Base-by-base conservation (phyloP, 1,140 invertebrate species). In the Pissodes strobi region DNA sequence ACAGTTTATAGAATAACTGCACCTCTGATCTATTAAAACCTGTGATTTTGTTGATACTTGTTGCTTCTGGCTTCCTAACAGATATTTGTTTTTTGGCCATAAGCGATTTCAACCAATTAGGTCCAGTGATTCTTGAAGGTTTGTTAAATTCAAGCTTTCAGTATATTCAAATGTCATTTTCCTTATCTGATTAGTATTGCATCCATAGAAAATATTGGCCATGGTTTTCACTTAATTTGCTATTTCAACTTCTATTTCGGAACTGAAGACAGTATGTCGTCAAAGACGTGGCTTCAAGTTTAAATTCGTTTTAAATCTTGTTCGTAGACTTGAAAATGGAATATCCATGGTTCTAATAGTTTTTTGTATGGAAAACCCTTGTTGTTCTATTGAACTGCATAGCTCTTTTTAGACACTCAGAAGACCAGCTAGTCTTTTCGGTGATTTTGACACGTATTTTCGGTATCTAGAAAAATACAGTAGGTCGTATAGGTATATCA, bases 271-370 rank as follows among this genome's bases (percentile, higher is more conserved):
- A 48, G 58, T 61, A 25, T 2, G 22, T 37, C 64, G 46, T 52
- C 46, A 45, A n/a, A 66, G 49, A 66, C 25, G 64, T 45, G 64
- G 38, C 45, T n/a, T 45, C 37, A 55, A 53, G 25, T 38, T 45
- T 19, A 17, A 61, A 38, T 49, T 37, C 38, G 25, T 58, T 30
- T 61, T 62, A 13, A 19, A 56, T 61, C 46, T 57, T 22, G 27
- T 74, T 2, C 70, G 52, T 73, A 62, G 55, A 72, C 74, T 58
- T 70, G 73, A 72, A 74, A 75, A 52, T 67, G 70, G 19, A 41
- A 41, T 41, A n/a, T n/a, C n/a, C n/a, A n/a, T n/a, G n/a, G n/a
- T n/a, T n/a, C n/a, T n/a, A n/a, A n/a, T n/a, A n/a, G n/a, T n/a
- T n/a, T n/a, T n/a, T n/a, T n/a, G n/a, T n/a, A n/a, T n/a, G n/a